Evolutionary conservation across 2,113 vertebrate species (phyloP).

Genomic region (Arizona elegans): DNA sequence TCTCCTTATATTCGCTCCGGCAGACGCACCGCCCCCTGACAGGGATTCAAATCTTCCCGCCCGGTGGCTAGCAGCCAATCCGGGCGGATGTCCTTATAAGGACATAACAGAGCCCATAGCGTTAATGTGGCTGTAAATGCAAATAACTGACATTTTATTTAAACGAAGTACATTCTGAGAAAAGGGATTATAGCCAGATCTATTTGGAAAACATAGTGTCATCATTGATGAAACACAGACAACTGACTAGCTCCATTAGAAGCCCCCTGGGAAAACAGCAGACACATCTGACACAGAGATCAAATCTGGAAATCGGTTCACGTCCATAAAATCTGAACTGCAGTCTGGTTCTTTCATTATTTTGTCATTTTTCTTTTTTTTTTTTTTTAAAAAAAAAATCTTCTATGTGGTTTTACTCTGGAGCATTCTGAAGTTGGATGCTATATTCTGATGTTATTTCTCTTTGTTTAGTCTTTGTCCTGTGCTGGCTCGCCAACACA

Average conservation of each 20-base stretch:
- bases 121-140: not conserved
- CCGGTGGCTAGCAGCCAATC: too few relatives aligned
- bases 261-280: not conserved
- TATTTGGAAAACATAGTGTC: not conserved
- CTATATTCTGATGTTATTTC: slow-evolving; percentile 3
- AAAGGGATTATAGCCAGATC: not conserved
- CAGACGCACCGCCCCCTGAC: too few relatives aligned
- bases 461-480: slow-evolving; percentile 20
- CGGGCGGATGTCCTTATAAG: too few relatives aligned
- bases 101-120: not conserved
- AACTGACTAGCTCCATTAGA: not conserved
- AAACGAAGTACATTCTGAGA: not conserved
- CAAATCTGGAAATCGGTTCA: not conserved
- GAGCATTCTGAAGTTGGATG: slow-evolving; percentile 16
- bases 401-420: slow-evolving; percentile 12
- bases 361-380: not conserved
- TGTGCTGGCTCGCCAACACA: not conserved
- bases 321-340: not conserved
- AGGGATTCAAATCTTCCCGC: too few relatives aligned
- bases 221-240: not conserved
- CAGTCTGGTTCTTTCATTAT: not conserved
- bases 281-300: not conserved
- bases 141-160: not conserved
- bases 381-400: not conserved
- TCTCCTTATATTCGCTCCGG: too few relatives aligned